Evolutionary conservation across 2,113 vertebrate species (phyloP).

Genomic region (Lepus americanus): DNA sequence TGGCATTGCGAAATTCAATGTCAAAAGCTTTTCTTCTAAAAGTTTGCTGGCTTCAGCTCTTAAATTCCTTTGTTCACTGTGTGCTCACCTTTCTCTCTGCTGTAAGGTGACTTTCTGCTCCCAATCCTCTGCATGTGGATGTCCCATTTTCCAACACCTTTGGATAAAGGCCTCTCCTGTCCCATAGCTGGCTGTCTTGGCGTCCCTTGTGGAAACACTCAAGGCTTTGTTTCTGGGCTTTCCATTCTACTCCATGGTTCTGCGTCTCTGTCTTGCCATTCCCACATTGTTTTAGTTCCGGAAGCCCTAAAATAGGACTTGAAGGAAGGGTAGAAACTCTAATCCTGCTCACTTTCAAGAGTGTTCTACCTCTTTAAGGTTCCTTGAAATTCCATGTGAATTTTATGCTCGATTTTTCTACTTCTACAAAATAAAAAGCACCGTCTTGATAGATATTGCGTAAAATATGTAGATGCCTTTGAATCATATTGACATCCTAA

Average conservation of each 20-base stretch:
- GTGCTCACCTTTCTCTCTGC: neutral
- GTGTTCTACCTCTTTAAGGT: neutral
- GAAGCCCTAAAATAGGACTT: neutral
- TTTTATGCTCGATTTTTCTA: neutral
- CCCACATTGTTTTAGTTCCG: neutral
- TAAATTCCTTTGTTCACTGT: neutral
- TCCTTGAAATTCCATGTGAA: neutral
- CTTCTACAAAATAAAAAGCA: neutral
- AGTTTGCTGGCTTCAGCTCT: neutral
- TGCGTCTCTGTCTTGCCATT: neutral
- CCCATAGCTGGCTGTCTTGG: neutral
- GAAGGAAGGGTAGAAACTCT: neutral
- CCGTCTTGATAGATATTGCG: neutral
- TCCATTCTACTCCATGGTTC: neutral
- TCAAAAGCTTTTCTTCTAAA: conserved; percentile 4
- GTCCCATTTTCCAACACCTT: neutral
- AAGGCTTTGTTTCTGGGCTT: neutral
- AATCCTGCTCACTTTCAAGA: neutral
- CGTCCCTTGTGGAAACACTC: neutral
- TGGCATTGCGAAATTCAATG: neutral
- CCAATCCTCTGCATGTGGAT: neutral
- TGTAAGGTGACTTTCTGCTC: neutral
- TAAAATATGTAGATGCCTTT: neutral
- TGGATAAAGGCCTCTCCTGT: neutral
- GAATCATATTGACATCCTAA: neutral